Evolutionary conservation across 1,140 invertebrate genomes (phyloP), one percentile per base, ranked within the genome.

Genomic region (Panonychus citri): DNA sequence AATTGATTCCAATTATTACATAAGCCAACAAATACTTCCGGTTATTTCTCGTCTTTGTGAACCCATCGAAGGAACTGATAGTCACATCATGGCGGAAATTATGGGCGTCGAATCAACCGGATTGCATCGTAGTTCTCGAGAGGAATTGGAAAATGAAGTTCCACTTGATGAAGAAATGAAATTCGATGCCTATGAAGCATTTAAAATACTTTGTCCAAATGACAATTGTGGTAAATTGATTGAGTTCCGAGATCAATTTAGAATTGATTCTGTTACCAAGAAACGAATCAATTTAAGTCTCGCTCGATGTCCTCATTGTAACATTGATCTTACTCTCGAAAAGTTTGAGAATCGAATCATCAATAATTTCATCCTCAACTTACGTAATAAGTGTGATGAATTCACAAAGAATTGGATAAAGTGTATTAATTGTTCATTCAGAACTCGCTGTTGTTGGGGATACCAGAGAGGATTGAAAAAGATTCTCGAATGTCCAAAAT

Each of bases 31-130:
- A 72, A 77, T 98, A 28, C 87, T 94, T 68, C 93, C 93, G 1
- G 89, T 99, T 0, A 78, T 97, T 54, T 80, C 83, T 17, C 76
- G 94, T 57, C 79, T 99, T 60, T 91, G 87, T 66, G 88, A 95
- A 60, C 91, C 91, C 17, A 86, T 99, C 34, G 85, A 94, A 62
- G 88, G 87, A 2, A 83, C 86, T 54, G 90, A 97, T 72, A 77
- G 83, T 26, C 81, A 81, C 53, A 76, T 83, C 56, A 78, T 99
- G 49, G 93, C 93, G 3, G 79, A 89, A 65, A 81, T 82, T 66
- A 73, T 99, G 54, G 93, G 91, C 68, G 64, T 64, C 26, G 58
- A 62, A 55, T 39, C 30, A 5, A 21, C 13, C 25, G 1, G n/a
- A 26, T 27, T 24, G 17, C 28, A 26, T 17, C 21, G 25, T 17